Percentiles rank a stretch among this genome's conserved stretches.
Conservation (phyloP, 2,888 invertebrate species). For the Geotrupes spiniger region DNA sequence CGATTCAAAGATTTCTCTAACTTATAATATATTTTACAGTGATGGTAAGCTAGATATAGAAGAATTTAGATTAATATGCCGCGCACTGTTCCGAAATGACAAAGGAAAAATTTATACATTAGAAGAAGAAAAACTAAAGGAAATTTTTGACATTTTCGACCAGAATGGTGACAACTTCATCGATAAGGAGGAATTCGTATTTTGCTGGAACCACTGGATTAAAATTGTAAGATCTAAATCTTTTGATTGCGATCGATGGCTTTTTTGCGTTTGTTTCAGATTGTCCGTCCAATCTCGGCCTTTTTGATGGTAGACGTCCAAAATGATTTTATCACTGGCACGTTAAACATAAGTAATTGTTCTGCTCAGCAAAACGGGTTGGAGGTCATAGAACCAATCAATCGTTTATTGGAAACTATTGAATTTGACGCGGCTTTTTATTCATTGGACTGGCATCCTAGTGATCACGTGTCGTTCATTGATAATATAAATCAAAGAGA, state of each 20-base stretch:
- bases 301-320: slow-evolving; percentile 95
- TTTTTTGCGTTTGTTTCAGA: slow-evolving; percentile 52
- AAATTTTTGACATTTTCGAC: slow-evolving; percentile 81
- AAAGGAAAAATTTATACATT: slow-evolving; percentile 79
- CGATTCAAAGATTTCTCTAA: too few species aligned
- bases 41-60: slow-evolving; percentile 74
- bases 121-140: slow-evolving; percentile 65
- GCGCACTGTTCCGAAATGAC: slow-evolving; percentile 83
- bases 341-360: slow-evolving; percentile 89
- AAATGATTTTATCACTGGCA: slow-evolving; percentile 96
- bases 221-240: slow-evolving; percentile 62
- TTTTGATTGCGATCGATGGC: not conserved
- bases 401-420: slow-evolving; percentile 75
- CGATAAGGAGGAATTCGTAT: slow-evolving; percentile 78
- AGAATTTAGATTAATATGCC: slow-evolving; percentile 80
- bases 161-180: slow-evolving; percentile 72
- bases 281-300: slow-evolving; percentile 81
- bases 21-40: too few species aligned
- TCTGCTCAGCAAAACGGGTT: slow-evolving; percentile 87
- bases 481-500: slow-evolving; percentile 82
- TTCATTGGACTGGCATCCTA: slow-evolving; percentile 96
- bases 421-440: slow-evolving; percentile 88
- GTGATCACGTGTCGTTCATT: slow-evolving; percentile 93
- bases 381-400: slow-evolving; percentile 90
- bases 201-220: slow-evolving; percentile 90